phyloP scores from a whole-genome alignment of 2,113 vertebrate species.

The Sinocyclocheilus rhinocerous region DNA sequence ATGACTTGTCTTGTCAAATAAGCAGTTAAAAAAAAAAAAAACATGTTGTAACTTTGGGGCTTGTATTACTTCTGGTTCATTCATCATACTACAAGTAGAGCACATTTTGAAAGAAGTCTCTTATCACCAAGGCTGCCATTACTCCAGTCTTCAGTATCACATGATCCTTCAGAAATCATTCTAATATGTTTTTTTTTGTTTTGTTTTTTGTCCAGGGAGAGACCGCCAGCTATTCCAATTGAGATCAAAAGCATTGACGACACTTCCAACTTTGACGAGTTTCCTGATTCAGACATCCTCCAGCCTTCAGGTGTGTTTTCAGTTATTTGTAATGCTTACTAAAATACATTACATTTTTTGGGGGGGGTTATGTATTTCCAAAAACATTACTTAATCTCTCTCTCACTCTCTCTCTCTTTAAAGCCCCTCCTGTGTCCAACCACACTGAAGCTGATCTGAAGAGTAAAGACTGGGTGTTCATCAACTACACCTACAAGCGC shows the following conservation, averaged over 20 bases:
- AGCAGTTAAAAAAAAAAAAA: background rate
- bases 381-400: background rate
- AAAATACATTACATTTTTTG: background rate
- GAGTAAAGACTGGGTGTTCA: constrained; percentile 99
- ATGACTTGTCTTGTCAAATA: background rate
- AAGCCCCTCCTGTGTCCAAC: constrained; percentile 76
- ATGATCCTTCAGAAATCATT: background rate
- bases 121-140: background rate
- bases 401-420: background rate
- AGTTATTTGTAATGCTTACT: background rate
- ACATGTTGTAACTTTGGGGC: background rate
- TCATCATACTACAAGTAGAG: too few species aligned
- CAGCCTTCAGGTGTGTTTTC: constrained; percentile 85
- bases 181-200: background rate
- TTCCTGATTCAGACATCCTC: constrained; percentile 97
- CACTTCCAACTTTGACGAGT: constrained; percentile 98
- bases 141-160: background rate
- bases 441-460: constrained; percentile 93
- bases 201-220: constrained; percentile 80
- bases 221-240: constrained; percentile 95
- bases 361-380: background rate
- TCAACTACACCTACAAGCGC: constrained; percentile 99
- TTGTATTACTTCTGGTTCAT: too few species aligned
- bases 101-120: background rate
- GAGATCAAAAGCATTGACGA: constrained; percentile 99